phyloP scores from a whole-genome alignment of 2,888 invertebrate genomes.

The Elgonia sp. region DNA sequence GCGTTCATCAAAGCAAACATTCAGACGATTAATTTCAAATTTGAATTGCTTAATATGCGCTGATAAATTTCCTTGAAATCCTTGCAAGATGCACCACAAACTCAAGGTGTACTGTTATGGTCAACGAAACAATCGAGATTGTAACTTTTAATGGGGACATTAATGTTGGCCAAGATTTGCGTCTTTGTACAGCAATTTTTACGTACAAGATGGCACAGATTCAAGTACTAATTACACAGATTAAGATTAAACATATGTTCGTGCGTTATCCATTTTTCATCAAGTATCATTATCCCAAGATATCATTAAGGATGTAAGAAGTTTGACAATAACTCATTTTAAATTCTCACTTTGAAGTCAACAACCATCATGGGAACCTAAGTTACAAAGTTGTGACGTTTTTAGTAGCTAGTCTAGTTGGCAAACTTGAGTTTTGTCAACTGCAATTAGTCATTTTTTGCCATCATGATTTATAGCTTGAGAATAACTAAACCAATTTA shows the following conservation, averaged over 20 bases:
- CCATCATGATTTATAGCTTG: conserved; percentile 11
- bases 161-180: not conserved
- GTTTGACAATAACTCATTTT: conserved; percentile 23
- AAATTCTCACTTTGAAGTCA: conserved; percentile 14
- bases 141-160: conserved; percentile 26
- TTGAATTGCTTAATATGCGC: conserved; percentile 16
- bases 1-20: not conserved
- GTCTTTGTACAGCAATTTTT: too few relatives aligned
- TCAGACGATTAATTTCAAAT: conserved; percentile 25
- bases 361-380: conserved; percentile 25
- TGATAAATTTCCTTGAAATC: conserved; percentile 25
- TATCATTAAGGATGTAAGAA: not conserved
- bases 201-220: too few relatives aligned
- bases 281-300: not conserved
- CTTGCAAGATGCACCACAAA: not conserved
- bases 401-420: conserved; percentile 39
- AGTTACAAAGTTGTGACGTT: conserved; percentile 48
- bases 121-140: conserved; percentile 7
- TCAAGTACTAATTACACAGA: too few relatives aligned
- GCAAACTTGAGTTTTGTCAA: conserved; percentile 50
- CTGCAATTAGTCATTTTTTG: conserved; percentile 62
- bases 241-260: not conserved
- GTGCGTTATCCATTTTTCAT: not conserved
- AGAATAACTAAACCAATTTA: conserved; percentile 28
- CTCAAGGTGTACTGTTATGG: conserved; percentile 9